A percentile compares a stretch with the other conserved stretches of the same genome.
phyloP scores from a whole-genome alignment of 2,113 vertebrate species.

The Sprattus sprattus region DNA sequence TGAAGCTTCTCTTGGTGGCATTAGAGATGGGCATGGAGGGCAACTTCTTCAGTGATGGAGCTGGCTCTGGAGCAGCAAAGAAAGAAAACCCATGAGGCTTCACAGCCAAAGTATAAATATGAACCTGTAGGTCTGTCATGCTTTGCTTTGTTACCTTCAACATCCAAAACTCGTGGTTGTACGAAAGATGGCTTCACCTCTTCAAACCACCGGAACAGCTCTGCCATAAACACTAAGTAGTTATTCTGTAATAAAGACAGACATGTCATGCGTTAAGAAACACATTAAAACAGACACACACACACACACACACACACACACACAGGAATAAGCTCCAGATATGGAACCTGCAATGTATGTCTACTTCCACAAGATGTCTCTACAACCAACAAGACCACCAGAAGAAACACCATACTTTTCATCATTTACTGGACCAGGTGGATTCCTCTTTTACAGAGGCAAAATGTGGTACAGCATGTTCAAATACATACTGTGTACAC shows the following conservation, averaged over 20 bases:
- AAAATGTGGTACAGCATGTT: background rate
- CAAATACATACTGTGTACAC: background rate
- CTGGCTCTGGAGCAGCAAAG: constrained; percentile 58
- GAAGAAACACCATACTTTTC: background rate
- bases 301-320: background rate
- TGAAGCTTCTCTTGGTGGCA: constrained; percentile 76
- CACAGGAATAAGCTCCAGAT: background rate
- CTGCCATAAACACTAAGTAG: constrained; percentile 96
- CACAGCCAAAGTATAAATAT: background rate
- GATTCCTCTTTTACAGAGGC: background rate
- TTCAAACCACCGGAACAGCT: constrained; percentile 97
- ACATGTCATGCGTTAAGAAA: background rate
- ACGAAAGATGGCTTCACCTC: constrained; percentile 94
- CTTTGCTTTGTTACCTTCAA: constrained; percentile 67
- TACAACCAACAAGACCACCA: constrained; percentile 28
- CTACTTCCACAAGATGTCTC: constrained; percentile 61
- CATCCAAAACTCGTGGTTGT: constrained; percentile 77
- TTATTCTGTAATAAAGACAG: constrained; percentile 79
- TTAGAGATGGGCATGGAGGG: constrained; percentile 76
- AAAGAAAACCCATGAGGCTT: background rate
- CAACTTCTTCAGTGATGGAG: constrained; percentile 70
- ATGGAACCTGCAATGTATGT: constrained; percentile 27
- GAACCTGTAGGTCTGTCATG: background rate
- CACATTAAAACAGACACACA: background rate
- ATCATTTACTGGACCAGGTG: background rate